phyloP scores from a whole-genome alignment of 2,797 vertebrate species.

The Parotocinclus haroldoi region DNA sequence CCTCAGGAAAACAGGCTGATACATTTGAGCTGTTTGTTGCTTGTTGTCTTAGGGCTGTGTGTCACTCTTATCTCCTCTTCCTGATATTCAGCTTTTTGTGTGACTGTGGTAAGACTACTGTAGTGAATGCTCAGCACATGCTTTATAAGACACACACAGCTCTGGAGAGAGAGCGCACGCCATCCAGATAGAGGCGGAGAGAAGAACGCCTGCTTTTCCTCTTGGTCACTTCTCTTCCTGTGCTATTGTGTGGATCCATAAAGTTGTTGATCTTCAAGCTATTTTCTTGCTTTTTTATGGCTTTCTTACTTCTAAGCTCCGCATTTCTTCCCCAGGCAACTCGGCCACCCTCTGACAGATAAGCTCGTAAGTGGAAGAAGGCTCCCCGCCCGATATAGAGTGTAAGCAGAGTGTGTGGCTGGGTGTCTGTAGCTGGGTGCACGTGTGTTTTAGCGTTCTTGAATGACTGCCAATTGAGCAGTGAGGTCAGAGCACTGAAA shows the following conservation, averaged over 20 bases:
- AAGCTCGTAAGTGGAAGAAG: conserved; percentile 45
- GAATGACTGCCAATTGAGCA: conserved; percentile 47
- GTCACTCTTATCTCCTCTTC: conserved; percentile 28
- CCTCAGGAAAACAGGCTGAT: conserved; percentile 9
- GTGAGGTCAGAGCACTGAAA: conserved; percentile 50
- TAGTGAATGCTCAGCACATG: conserved; percentile 16
- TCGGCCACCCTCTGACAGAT: conserved; percentile 37
- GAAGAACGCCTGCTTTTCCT: conserved; percentile 9
- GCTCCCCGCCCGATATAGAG: conserved; percentile 50
- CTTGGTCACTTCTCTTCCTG: conserved; percentile 21
- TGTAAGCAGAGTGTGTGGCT: conserved; percentile 27
- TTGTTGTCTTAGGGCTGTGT: background rate
- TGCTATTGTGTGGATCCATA: conserved; percentile 8
- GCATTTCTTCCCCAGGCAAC: background rate
- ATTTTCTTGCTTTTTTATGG: conserved; percentile 21
- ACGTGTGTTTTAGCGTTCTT: conserved; percentile 45
- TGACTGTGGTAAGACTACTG: background rate
- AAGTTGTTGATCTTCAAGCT: conserved; percentile 23
- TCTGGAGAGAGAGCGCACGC: conserved; percentile 14
- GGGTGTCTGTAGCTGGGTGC: conserved; percentile 22
- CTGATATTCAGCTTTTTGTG: conserved; percentile 19
- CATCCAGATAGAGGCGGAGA: conserved; percentile 8
- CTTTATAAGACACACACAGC: conserved; percentile 5
- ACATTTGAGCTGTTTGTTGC: background rate
- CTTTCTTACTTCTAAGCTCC: conserved; percentile 15